These are phyloP conservation scores for Andricus grossulariae DNA, from an alignment of 1,140 invertebrate genomes.

Conservation along the genomic window DNA sequence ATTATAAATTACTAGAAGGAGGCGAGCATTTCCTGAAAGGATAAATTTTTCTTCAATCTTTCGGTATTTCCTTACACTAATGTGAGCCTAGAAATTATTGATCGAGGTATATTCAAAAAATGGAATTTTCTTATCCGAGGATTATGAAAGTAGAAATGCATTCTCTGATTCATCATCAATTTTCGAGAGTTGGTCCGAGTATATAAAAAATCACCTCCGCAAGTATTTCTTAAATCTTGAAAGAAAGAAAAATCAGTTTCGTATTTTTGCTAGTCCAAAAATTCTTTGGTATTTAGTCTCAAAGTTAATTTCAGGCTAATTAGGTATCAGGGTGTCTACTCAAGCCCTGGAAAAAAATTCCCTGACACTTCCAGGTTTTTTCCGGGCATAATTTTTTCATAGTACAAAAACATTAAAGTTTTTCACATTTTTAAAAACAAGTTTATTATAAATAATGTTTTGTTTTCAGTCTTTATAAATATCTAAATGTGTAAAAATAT, in stretches of 20 bases:
- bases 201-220: conserved; percentile 41
- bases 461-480: too few relatives aligned
- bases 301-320: not conserved
- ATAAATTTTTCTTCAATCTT: conserved; percentile 36
- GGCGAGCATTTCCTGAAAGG: conserved; percentile 17
- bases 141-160: conserved; percentile 38
- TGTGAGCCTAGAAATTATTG: conserved; percentile 42
- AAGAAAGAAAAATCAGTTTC: not conserved
- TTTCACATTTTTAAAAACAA: too few relatives aligned
- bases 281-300: conserved; percentile 10
- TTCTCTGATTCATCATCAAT: conserved; percentile 21
- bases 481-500: too few relatives aligned
- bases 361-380: too few relatives aligned
- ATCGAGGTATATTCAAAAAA: conserved; percentile 34
- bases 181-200: conserved; percentile 17
- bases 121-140: conserved; percentile 29
- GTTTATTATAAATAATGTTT: too few relatives aligned
- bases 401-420: too few relatives aligned
- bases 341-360: too few relatives aligned
- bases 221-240: conserved; percentile 26
- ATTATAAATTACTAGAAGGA: conserved; percentile 20
- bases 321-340: not conserved
- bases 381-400: too few relatives aligned
- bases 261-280: not conserved
- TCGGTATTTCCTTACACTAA: conserved; percentile 36